phyloP scores from a whole-genome alignment of 2,113 vertebrate species.

The Oceanites oceanicus region DNA sequence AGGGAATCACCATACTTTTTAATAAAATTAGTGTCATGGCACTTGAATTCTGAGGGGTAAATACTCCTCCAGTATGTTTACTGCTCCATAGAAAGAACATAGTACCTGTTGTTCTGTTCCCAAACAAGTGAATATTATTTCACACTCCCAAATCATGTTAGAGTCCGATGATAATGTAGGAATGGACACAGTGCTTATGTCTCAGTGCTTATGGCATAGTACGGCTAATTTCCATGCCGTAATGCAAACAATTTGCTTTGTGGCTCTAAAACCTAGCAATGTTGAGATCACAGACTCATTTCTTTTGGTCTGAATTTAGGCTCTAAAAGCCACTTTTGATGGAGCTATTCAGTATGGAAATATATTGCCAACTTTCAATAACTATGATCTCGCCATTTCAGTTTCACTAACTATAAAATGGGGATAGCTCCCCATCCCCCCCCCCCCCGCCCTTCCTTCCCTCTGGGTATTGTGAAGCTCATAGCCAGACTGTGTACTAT shows the following conservation, averaged over 20 bases:
- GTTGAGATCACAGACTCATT: neutral
- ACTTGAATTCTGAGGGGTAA: neutral
- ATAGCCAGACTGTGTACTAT: neutral
- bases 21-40: neutral
- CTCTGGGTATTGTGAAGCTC: neutral
- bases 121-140: neutral
- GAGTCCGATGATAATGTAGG: neutral
- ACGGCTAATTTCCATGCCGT: neutral
- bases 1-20: fast-evolving
- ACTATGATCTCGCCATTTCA: neutral
- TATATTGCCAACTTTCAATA: neutral
- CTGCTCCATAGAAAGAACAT: neutral
- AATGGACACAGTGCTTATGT: neutral
- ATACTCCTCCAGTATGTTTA: neutral
- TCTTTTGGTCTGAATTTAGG: neutral
- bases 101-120: neutral
- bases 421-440: fast-evolving
- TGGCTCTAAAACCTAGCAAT: neutral
- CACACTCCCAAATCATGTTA: neutral
- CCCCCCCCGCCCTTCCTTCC: neutral
- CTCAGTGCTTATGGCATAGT: neutral
- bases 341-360: neutral
- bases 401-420: neutral
- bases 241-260: neutral
- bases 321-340: neutral